phyloP scores from a whole-genome alignment of 1,140 invertebrate genomes.

The Forficula auricularia region DNA sequence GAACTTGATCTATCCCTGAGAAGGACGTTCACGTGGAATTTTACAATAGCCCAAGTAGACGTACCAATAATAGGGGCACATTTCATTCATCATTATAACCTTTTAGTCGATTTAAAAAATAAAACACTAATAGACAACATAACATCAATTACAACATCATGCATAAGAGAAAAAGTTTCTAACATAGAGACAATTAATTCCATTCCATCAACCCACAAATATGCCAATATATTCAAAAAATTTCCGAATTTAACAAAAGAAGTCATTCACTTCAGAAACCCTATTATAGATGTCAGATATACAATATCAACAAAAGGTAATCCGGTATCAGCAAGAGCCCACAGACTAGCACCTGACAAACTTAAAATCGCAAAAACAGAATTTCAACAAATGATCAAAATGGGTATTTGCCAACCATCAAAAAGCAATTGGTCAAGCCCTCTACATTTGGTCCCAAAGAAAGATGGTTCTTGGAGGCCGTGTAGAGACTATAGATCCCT shows the following conservation, averaged over 20 bases:
- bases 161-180: too few species aligned
- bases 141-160: background rate
- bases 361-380: too few species aligned
- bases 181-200: too few species aligned
- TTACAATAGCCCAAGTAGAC: slow-evolving; percentile 24
- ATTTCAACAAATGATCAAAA: slow-evolving; percentile 2
- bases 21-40: slow-evolving; percentile 22
- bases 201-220: too few species aligned
- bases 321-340: too few species aligned
- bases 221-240: too few species aligned
- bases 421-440: slow-evolving; percentile 23
- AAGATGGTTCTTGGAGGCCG: slow-evolving; percentile 16
- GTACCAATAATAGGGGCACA: slow-evolving; percentile 26
- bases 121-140: slow-evolving; percentile 6
- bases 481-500: slow-evolving; percentile 23
- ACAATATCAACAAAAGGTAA: too few species aligned
- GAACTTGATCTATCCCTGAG: slow-evolving; percentile 20
- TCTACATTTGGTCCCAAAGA: slow-evolving; percentile 21
- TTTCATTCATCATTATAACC: slow-evolving; percentile 17
- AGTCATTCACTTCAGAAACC: too few species aligned
- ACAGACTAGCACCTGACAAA: too few species aligned
- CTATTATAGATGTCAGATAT: too few species aligned
- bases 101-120: slow-evolving; percentile 11
- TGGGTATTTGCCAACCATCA: background rate
- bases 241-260: too few species aligned